Base-by-base conservation (phyloP, 2,888 invertebrate species). In the Leptopterna dolabrata region DNA sequence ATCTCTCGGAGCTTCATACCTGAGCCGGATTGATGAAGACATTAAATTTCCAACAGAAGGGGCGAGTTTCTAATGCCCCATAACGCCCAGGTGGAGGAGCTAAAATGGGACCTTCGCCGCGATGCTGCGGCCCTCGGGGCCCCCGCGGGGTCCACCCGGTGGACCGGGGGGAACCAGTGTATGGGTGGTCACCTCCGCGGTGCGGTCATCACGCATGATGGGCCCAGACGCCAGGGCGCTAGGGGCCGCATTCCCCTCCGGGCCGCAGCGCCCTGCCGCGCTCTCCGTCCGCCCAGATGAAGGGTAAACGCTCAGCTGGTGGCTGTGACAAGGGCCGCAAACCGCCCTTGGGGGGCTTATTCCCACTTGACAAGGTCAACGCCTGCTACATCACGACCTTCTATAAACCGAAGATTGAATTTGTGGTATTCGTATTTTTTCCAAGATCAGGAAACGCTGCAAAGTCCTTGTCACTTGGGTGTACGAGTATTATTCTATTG, bases 131-230 rank as follows among this genome's bases (percentile, higher is more conserved):
- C 7, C 63, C 13, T n/a, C 63, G 24, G 24, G 63, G 63, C 9
- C 63, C 63, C 11, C 63, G 24, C 0, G 7, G 19, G 19, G n/a
- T 14, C 7, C 63, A 24, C 1, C 24, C 63, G 9, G n/a, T 14
- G 6, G 63, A 27, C 24, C 63, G 24, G 41, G 73, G 73, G 81
- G 78, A 47, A 81, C 81, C n/a, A 81, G 83, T 41, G 83, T 63
- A 63, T 83, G 83, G 83, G 83, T 83, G 83, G 83, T 83, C 83
- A 83, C 83, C 83, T 83, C 83, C 83, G 71, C 70, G 70, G 43
- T 83, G 83, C 83, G 83, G 83, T 83, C 83, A 83, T 83, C 83
- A 83, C 81, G 81, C 81, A 81, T 81, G 47, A 51, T 51, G 81
- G 81, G 81, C 47, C 51, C 51, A 81, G 81, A 81, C 81, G 81